Percentiles rank a stretch among this genome's conserved stretches.
These are phyloP conservation scores for Galagoides demidoff DNA, from an alignment of 2,797 vertebrate species.

Conservation along the genomic window DNA sequence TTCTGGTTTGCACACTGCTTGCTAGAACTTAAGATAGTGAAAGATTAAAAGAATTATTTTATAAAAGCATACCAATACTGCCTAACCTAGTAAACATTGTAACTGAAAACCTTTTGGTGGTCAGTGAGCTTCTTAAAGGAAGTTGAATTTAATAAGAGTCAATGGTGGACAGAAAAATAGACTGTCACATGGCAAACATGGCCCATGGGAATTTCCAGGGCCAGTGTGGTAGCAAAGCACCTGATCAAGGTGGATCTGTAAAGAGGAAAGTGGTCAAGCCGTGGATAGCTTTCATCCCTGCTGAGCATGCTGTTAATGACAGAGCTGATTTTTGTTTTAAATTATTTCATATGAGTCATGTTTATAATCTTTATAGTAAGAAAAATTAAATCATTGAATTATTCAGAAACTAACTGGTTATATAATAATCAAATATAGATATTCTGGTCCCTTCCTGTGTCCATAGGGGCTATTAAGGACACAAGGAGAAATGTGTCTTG, in stretches of 20 bases:
- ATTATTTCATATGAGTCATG: not conserved
- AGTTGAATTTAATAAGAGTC: not conserved
- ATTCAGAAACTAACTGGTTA: constrained; percentile 30
- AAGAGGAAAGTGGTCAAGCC: not conserved
- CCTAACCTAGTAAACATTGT: not conserved
- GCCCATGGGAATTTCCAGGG: not conserved
- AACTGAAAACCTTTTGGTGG: not conserved
- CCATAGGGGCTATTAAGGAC: not conserved
- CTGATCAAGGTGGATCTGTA: not conserved
- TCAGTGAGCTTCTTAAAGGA: constrained; percentile 1
- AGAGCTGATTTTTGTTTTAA: not conserved
- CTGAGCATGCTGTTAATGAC: not conserved
- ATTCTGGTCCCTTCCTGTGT: not conserved
- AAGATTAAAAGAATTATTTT: not conserved
- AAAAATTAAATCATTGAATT: not conserved
- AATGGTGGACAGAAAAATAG: not conserved
- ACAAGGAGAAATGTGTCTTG: constrained; percentile 15
- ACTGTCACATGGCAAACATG: not conserved
- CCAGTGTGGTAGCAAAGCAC: not conserved
- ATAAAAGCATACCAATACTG: not conserved
- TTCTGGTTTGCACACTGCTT: not conserved
- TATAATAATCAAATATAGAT: not conserved
- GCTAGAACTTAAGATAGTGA: not conserved
- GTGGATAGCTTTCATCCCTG: not conserved
- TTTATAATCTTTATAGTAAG: not conserved